Evolutionary conservation across 2,888 invertebrate genomes (phyloP).

Genomic region (Cataglyphis rosenhaueri): DNA sequence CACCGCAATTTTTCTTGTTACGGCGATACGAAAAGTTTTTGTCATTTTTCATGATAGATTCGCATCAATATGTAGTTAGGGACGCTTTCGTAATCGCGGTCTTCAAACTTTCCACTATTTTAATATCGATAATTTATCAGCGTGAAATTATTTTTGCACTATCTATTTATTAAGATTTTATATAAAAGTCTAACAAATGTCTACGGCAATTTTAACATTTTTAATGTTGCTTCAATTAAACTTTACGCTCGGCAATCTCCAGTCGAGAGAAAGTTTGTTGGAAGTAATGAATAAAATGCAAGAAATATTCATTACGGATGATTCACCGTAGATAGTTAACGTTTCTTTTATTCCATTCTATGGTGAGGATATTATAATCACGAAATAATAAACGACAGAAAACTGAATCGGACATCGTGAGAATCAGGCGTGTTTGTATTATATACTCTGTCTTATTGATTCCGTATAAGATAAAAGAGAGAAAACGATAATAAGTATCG

Average conservation of each 20-base stretch:
- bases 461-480: neutral
- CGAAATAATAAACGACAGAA: constrained; percentile 10
- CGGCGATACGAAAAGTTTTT: constrained; percentile 2
- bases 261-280: constrained; percentile 28
- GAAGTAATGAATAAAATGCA: constrained; percentile 20
- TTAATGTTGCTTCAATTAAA: constrained; percentile 43
- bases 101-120: neutral
- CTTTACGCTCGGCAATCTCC: constrained; percentile 16
- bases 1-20: neutral
- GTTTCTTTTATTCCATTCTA: neutral
- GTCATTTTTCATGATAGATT: constrained; percentile 19
- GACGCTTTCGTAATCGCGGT: neutral
- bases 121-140: constrained; percentile 20
- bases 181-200: neutral
- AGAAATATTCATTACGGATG: constrained; percentile 42
- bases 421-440: constrained; percentile 19
- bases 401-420: constrained; percentile 14
- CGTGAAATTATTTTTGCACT: constrained; percentile 6
- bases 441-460: neutral
- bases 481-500: constrained; percentile 49
- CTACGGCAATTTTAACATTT: constrained; percentile 5
- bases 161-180: constrained; percentile 9
- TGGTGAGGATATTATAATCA: neutral
- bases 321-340: constrained; percentile 14
- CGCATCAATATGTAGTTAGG: constrained; percentile 2